phyloP scores from a whole-genome alignment of 1,140 invertebrate species.

The Littorina saxatilis region DNA sequence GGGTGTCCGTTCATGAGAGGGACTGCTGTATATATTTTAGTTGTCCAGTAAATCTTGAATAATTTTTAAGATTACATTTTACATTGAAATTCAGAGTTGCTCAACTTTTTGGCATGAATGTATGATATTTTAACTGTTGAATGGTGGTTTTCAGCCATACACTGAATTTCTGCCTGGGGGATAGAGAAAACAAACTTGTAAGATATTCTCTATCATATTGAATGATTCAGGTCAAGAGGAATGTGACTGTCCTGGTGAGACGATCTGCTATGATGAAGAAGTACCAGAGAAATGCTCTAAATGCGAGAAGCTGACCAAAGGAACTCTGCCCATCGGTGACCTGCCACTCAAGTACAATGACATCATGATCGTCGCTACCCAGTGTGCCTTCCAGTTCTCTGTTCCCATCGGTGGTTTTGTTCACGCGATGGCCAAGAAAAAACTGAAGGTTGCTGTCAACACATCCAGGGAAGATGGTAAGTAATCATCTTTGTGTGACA shows the following conservation, averaged over 20 bases:
- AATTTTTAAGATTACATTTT: too few species aligned
- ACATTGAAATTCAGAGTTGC: too few species aligned
- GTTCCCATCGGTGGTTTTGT: not conserved
- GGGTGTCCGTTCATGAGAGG: too few species aligned
- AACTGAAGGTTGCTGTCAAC: slow-evolving; percentile 12
- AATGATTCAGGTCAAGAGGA: slow-evolving; percentile 5
- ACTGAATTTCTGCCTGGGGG: too few species aligned
- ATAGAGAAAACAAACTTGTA: too few species aligned
- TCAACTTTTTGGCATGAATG: too few species aligned
- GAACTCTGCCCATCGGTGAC: not conserved
- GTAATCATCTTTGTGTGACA: too few species aligned
- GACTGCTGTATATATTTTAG: too few species aligned
- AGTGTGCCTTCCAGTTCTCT: slow-evolving; percentile 5
- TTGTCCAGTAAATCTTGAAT: too few species aligned
- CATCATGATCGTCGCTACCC: slow-evolving; percentile 21
- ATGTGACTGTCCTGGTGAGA: not conserved
- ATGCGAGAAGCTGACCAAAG: not conserved
- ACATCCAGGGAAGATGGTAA: slow-evolving; percentile 11
- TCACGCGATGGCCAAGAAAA: not conserved
- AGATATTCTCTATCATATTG: too few species aligned
- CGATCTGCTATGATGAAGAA: not conserved
- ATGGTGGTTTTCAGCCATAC: too few species aligned
- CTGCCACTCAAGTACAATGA: slow-evolving; percentile 22
- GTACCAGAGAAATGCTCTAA: not conserved
- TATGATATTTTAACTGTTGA: too few species aligned